Evolutionary conservation across 1,140 invertebrate genomes (phyloP).

Genomic region (Drosophila sucinea): DNA sequence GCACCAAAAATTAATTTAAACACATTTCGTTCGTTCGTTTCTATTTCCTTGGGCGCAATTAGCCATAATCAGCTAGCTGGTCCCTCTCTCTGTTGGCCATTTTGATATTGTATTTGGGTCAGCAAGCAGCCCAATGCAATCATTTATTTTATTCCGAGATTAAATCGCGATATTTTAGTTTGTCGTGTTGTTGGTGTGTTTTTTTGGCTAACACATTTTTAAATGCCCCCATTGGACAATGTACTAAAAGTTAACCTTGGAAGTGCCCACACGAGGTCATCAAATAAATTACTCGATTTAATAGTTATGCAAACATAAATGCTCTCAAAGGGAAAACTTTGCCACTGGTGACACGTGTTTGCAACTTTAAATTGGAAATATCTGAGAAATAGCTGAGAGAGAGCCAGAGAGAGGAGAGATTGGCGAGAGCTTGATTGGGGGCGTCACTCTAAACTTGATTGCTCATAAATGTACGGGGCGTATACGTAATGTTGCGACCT

Average conservation of each 20-base stretch:
- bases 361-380: conserved; percentile 74
- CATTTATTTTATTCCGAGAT: conserved; percentile 77
- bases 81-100: conserved; percentile 12
- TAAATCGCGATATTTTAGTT: conserved; percentile 59
- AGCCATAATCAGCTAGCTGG: conserved; percentile 69
- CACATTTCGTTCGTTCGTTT: conserved; percentile 39
- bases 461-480: conserved; percentile 78
- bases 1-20: conserved; percentile 46
- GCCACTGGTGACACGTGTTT: conserved; percentile 32
- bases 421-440: conserved; percentile 13
- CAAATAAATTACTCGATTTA: conserved; percentile 19
- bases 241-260: conserved; percentile 53
- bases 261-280: conserved; percentile 34
- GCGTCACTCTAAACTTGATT: conserved; percentile 67
- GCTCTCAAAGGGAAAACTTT: conserved; percentile 9
- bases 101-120: conserved; percentile 63
- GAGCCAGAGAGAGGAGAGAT: no score
- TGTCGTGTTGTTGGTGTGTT: conserved; percentile 45
- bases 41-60: conserved; percentile 70
- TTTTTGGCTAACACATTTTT: conserved; percentile 54
- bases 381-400: conserved; percentile 42
- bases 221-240: conserved; percentile 40
- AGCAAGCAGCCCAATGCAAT: conserved; percentile 49
- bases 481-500: conserved; percentile 73
- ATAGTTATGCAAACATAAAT: conserved; percentile 20